Conservation (phyloP, 2,888 invertebrate genomes). For the Mechanitis messenoides region DNA sequence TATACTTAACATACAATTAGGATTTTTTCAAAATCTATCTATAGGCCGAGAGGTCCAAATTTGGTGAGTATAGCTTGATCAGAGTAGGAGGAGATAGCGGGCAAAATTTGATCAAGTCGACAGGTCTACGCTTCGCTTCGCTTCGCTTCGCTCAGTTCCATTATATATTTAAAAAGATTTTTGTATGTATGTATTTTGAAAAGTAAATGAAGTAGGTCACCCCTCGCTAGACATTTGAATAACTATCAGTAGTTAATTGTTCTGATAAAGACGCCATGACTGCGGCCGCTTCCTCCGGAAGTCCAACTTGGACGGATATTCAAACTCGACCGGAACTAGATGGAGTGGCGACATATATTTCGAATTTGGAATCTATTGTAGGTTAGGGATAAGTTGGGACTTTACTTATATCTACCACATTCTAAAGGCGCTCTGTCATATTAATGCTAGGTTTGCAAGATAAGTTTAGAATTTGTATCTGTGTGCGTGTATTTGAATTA, state of each 20-base stretch:
- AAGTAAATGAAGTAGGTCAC: slow-evolving; percentile 27
- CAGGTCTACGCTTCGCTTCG: no score
- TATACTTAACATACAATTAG: no score
- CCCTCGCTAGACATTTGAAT: slow-evolving; percentile 57
- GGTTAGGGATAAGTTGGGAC: slow-evolving; percentile 26
- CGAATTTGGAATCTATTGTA: slow-evolving; percentile 58
- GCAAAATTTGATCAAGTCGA: no score
- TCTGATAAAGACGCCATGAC: slow-evolving; percentile 73
- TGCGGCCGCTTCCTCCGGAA: slow-evolving; percentile 68
- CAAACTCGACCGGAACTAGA: slow-evolving; percentile 73
- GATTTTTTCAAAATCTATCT: no score
- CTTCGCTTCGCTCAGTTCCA: no score
- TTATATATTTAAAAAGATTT: no score
- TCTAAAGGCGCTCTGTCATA: slow-evolving; percentile 3
- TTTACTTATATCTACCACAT: background rate
- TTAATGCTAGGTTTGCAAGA: background rate
- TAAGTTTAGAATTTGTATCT: slow-evolving; percentile 3
- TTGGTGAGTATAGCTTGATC: no score
- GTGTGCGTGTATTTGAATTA: no score
- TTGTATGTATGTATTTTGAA: background rate
- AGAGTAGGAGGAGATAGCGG: no score
- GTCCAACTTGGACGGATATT: slow-evolving; percentile 73
- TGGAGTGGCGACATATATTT: slow-evolving; percentile 74
- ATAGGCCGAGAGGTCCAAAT: no score
- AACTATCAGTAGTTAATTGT: slow-evolving; percentile 72